Base-by-base conservation (phyloP, 1,140 invertebrate species). In the Aleiodes sp. region DNA sequence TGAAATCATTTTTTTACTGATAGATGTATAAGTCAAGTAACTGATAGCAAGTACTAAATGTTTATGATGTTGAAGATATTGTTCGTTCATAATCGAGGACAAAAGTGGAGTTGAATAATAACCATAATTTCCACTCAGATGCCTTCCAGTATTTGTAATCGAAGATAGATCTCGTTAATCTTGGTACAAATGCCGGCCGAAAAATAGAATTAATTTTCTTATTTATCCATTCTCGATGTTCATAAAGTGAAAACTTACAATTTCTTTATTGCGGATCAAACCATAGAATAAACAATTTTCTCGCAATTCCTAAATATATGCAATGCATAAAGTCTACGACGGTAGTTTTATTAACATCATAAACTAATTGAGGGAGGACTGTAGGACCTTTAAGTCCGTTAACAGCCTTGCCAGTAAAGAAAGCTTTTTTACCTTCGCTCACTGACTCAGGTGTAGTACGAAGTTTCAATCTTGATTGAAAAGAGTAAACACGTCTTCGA, bases 261-360 rank as follows among this genome's bases (percentile, higher is more conserved):
- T 10, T 57, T 4, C 19, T 24, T 3, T 2, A 6, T 1, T n/a
- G 3, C 2, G 29, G 8, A 4, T 28, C 4, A 33, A 60, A 60
- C 57, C 29, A 60, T 6, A 60, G 6, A 1, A 31, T 4, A 6
- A 60, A 31, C 16, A 60, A 31, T 3, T 4, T 2, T 24, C 26
- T 46, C 12, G 71, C 29, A 1, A 73, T 57, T 1, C 73, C 68
- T 61, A 70, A 56, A 67, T 70, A 72, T 21, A 73, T 19, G 33
- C 73, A n/a, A n/a, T n/a, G n/a, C n/a, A n/a, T n/a, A n/a, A n/a
- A n/a, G n/a, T n/a, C n/a, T n/a, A n/a, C n/a, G n/a, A n/a, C n/a
- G n/a, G n/a, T n/a, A n/a, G n/a, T n/a, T n/a, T n/a, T n/a, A n/a
- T n/a, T n/a, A n/a, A n/a, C n/a, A n/a, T n/a, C n/a, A n/a, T n/a